Evolutionary conservation across 2,888 invertebrate genomes (phyloP).

Genomic region (Chrysolina oricalcia): DNA sequence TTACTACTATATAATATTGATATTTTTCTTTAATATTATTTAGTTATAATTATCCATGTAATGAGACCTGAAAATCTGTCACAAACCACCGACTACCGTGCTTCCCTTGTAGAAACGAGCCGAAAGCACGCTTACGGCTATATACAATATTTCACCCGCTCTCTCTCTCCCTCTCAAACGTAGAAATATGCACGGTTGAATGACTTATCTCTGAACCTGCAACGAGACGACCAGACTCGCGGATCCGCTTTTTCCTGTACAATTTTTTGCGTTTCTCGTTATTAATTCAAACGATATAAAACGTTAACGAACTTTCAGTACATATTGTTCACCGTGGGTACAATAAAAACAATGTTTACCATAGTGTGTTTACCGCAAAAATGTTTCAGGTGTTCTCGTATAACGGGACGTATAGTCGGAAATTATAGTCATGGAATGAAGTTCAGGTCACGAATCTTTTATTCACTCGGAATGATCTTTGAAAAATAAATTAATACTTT

Average conservation of each 20-base stretch:
- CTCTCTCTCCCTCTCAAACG: slow-evolving; percentile 29
- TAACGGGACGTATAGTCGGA: background rate
- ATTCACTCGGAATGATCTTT: too few relatives aligned
- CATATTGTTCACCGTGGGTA: slow-evolving; percentile 16
- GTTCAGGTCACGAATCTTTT: too few relatives aligned
- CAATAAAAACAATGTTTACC: background rate
- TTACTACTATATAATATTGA: too few relatives aligned
- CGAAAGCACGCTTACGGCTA: background rate
- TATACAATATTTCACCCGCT: background rate
- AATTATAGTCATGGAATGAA: background rate
- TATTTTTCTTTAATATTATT: too few relatives aligned
- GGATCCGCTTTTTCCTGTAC: slow-evolving; percentile 36
- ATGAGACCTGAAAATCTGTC: too few relatives aligned
- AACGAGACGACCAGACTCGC: slow-evolving; percentile 42
- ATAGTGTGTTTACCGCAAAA: background rate
- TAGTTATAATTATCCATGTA: too few relatives aligned
- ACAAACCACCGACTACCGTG: background rate
- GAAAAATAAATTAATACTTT: too few relatives aligned
- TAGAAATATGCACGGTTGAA: slow-evolving; percentile 45
- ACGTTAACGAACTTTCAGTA: slow-evolving; percentile 39
- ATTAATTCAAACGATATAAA: slow-evolving; percentile 40
- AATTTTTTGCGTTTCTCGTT: slow-evolving; percentile 31
- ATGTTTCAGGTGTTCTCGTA: background rate
- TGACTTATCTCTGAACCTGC: slow-evolving; percentile 43
- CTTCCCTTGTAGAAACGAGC: slow-evolving; percentile 22